Evolutionary conservation across 2,888 invertebrate genomes (phyloP), one percentile per base, ranked within the genome.

Genomic region (Rhamphomyia laevipes): DNA sequence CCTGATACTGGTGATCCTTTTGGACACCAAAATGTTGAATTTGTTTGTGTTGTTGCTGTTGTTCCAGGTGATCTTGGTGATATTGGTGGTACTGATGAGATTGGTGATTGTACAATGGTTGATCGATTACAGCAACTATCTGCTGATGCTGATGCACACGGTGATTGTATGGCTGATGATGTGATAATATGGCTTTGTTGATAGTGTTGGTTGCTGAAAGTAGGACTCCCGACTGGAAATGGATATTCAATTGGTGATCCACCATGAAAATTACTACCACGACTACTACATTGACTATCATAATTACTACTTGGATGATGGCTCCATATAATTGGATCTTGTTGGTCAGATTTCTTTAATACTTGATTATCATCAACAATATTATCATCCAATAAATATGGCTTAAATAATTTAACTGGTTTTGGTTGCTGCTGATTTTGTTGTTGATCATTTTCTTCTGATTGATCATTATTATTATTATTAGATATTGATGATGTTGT

Each of bases 331-430:
- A 66, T 63, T 1, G 67, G 64, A 50, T 65, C 66, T n/a, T 60
- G 45, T 21, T 48, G 43, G 33, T 47, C 46, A 21, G 35, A 42
- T 42, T 45, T 51, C 30, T 12, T 44, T 38, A 45, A 46, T 47
- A 50, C 47, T 4, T 50, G 45, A 15, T 53, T 50, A 30, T 27
- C 51, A 11, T 54, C 56, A 16, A 74, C 74, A 49, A 76, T 75
- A 41, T 77, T 74, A 41, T 82, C 77, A 59, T 81, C 84, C 54
- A 83, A 74, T 46, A 85, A 73, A 66, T 86, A 86, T 30, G 86
- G 86, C 63, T 86, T 82, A 69, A 86, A 86, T 38, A 86, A 70
- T 64, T 86, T 86, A 58, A 83, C 80, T 47, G 84, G 82, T 66
- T 79, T 80, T 58, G 74, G 73, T 43, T 71, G 64, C 44, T 47